Percentiles rank a stretch among this genome's conserved stretches.
phyloP scores from a whole-genome alignment of 2,797 vertebrate genomes.

The Martes flavigula region DNA sequence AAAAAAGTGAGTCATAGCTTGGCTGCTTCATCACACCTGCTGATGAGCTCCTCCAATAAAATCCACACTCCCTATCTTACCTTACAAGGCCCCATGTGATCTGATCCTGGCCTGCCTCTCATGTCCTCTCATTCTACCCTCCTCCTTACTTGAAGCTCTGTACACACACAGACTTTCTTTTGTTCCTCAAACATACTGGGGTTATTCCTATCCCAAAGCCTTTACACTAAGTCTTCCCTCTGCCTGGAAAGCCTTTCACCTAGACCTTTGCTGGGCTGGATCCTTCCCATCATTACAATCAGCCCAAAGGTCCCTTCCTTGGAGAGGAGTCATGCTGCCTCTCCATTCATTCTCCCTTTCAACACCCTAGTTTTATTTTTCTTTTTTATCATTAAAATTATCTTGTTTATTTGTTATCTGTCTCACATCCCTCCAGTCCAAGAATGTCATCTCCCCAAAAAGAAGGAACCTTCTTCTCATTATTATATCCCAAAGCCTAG shows the following conservation, averaged over 20 bases:
- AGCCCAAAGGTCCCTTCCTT: background rate
- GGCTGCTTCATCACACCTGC: background rate
- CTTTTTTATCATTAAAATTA: background rate
- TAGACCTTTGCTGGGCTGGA: background rate
- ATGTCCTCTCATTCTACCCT: background rate
- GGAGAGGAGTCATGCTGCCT: background rate
- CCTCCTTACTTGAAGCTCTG: background rate
- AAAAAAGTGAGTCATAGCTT: background rate
- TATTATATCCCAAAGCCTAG: background rate
- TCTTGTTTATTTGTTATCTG: background rate
- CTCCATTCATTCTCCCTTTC: background rate
- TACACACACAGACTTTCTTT: background rate
- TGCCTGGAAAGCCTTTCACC: background rate
- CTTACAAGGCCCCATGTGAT: no score
- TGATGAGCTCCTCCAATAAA: background rate
- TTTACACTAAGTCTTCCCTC: background rate
- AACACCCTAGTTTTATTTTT: background rate
- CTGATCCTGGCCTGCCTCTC: background rate
- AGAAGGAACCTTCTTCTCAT: background rate
- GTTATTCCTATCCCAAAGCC: background rate
- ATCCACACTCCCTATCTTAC: background rate
- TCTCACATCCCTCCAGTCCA: background rate
- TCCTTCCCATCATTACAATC: background rate
- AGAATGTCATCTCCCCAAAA: background rate
- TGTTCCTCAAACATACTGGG: background rate